phyloP scores from a whole-genome alignment of 2,797 vertebrate species.

The Gymnothorax reevesii region DNA sequence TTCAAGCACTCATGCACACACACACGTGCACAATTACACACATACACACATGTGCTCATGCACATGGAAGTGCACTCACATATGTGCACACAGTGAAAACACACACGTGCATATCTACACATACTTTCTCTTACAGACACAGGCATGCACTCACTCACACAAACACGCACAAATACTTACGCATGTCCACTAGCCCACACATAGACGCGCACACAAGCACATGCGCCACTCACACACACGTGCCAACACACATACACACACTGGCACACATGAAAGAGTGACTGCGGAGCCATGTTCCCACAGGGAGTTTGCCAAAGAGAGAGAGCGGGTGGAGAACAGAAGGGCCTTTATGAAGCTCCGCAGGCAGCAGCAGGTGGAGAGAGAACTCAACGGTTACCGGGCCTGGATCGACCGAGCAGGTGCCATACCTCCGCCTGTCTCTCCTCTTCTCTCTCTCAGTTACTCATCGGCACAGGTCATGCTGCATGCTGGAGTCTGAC shows the following conservation, averaged over 20 bases:
- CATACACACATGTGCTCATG: too few species aligned
- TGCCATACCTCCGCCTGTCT: constrained; percentile 49
- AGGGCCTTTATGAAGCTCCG: constrained; percentile 97
- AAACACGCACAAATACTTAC: too few species aligned
- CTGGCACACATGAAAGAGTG: neutral
- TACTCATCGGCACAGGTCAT: too few species aligned
- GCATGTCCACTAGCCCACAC: too few species aligned
- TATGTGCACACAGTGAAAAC: neutral
- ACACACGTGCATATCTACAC: too few species aligned
- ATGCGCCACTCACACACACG: too few species aligned
- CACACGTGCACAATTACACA: too few species aligned
- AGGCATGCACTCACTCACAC: neutral
- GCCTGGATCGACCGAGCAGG: constrained; percentile 99
- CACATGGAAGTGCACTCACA: too few species aligned
- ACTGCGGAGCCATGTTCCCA: constrained; percentile 35
- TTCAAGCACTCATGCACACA: too few species aligned
- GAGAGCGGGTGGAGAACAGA: constrained; percentile 96
- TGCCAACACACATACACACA: neutral
- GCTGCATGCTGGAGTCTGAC: too few species aligned
- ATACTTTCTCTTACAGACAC: too few species aligned
- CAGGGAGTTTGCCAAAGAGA: constrained; percentile 98
- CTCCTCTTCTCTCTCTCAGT: constrained; percentile 49
- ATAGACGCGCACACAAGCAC: too few species aligned
- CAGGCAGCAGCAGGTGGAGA: constrained; percentile 95
- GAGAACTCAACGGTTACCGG: constrained; percentile 94